A percentile compares a stretch with the other conserved stretches of the same genome.
These are phyloP conservation scores for Drosophila anceps DNA, from an alignment of 2,888 invertebrate genomes.

Conservation along the genomic window DNA sequence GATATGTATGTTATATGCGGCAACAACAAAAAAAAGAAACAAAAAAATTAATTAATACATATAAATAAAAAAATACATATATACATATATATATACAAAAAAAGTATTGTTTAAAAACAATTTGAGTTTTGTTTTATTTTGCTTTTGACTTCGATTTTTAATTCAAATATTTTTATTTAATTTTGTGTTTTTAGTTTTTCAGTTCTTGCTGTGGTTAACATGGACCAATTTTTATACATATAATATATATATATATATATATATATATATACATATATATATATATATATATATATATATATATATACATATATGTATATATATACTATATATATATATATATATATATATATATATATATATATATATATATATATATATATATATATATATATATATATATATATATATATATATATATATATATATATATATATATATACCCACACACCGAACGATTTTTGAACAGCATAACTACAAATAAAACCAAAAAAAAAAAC, in stretches of 20 bases:
- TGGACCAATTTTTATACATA: conserved; percentile 82
- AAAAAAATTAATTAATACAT: conserved; percentile 68
- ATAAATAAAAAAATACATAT: conserved; percentile 64
- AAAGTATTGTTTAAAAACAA: conserved; percentile 64
- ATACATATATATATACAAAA: conserved; percentile 46
- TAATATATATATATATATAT: conserved; percentile 50
- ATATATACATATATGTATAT: conserved; percentile 51
- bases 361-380: conserved; percentile 53
- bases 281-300: conserved; percentile 49
- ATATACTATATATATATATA: conserved; percentile 64
- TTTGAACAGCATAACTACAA: conserved; percentile 39
- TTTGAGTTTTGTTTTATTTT: conserved; percentile 55
- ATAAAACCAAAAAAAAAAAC: conserved; percentile 24
- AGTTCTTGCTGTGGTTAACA: conserved; percentile 73
- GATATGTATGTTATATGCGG: conserved; percentile 72
- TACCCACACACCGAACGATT: conserved; percentile 70
- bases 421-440: conserved; percentile 57
- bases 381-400: conserved; percentile 48
- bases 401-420: conserved; percentile 54
- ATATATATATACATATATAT: conserved; percentile 54
- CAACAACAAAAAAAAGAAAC: conserved; percentile 64
- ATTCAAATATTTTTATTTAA: neutral
- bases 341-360: conserved; percentile 55
- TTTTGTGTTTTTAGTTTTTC: conserved; percentile 29
- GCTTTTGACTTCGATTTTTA: neutral